phyloP scores from a whole-genome alignment of 1,140 invertebrate genomes.

The Musca vetustissima region DNA sequence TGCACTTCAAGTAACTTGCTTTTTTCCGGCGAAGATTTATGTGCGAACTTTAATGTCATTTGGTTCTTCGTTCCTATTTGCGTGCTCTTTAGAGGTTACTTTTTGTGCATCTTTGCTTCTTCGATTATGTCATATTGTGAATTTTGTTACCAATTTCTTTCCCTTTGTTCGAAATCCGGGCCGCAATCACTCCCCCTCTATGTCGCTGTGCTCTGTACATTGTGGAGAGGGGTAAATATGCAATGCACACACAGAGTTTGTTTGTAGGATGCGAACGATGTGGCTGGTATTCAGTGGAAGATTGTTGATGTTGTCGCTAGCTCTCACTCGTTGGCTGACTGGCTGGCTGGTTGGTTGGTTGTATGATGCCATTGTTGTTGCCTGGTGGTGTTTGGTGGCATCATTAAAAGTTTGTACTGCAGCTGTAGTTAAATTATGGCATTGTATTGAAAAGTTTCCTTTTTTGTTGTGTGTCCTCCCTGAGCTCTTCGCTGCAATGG shows the following conservation, averaged over 20 bases:
- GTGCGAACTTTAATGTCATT: constrained; percentile 5
- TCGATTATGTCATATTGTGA: background rate
- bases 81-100: background rate
- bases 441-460: constrained; percentile 20
- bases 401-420: constrained; percentile 23
- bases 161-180: background rate
- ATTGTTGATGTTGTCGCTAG: constrained; percentile 2
- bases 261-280: background rate
- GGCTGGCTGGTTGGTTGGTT: no score
- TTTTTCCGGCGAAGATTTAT: background rate
- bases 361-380: no score
- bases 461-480: background rate
- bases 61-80: background rate
- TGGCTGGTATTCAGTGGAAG: background rate
- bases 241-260: background rate
- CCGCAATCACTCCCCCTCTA: background rate
- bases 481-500: no score
- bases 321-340: background rate
- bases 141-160: background rate
- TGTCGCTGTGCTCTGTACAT: background rate
- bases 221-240: no score
- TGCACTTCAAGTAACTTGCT: background rate
- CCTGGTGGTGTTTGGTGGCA: constrained; percentile 17
- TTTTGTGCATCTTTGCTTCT: background rate
- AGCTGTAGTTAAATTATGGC: constrained; percentile 20